These are phyloP conservation scores for Callipepla squamata DNA, from an alignment of 2,113 vertebrate species.

Conservation along the genomic window DNA sequence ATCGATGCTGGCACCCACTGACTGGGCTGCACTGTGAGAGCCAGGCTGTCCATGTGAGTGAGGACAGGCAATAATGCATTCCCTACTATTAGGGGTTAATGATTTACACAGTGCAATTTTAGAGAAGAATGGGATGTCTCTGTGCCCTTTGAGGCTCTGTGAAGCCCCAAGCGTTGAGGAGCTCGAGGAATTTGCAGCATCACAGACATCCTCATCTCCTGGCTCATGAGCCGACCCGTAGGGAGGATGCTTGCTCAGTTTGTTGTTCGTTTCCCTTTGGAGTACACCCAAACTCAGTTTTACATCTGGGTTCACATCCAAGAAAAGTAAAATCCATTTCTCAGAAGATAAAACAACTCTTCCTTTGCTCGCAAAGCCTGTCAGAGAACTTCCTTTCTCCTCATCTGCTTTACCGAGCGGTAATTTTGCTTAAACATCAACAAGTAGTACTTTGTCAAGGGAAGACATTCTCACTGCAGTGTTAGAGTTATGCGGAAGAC, in stretches of 20 bases:
- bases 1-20: neutral
- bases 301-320: neutral
- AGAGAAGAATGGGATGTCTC: neutral
- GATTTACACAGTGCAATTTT: neutral
- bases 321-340: neutral
- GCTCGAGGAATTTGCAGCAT: neutral
- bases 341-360: neutral
- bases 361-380: neutral
- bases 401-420: neutral
- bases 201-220: neutral
- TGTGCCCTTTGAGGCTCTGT: neutral
- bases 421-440: neutral
- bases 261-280: neutral
- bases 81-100: neutral
- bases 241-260: accelerated
- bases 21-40: neutral
- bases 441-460: neutral
- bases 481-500: neutral
- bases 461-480: neutral
- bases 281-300: neutral
- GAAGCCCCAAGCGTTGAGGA: neutral
- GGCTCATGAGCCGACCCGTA: neutral
- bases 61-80: neutral
- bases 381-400: neutral
- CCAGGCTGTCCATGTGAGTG: neutral